Evolutionary conservation across 2,797 vertebrate species (phyloP).

Genomic region (Pitangus sulphuratus): DNA sequence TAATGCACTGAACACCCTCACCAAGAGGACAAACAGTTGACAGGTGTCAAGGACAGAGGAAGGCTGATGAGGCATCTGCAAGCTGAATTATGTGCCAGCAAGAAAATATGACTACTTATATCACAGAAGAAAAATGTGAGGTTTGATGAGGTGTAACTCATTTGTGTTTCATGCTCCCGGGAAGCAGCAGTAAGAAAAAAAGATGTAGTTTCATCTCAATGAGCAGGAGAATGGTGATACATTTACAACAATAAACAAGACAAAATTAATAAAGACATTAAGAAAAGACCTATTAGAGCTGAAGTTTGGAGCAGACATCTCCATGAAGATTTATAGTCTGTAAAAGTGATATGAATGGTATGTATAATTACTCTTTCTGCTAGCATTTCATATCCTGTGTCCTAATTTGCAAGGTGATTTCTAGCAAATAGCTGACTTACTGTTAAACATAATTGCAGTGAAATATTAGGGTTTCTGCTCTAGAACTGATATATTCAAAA

Average conservation of each 20-base stretch:
- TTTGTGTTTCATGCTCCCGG: background rate
- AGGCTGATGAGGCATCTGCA: slow-evolving; percentile 5
- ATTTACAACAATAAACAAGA: background rate
- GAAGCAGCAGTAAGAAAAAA: background rate
- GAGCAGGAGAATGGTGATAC: background rate
- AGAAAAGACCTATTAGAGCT: background rate
- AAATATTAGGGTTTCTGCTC: background rate
- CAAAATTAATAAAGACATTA: background rate
- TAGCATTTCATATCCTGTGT: background rate
- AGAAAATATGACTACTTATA: background rate
- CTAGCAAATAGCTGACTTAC: background rate
- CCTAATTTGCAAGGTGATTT: background rate
- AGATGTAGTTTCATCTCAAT: background rate
- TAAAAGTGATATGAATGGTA: background rate
- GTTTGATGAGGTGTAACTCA: background rate
- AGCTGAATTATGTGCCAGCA: slow-evolving; percentile 24
- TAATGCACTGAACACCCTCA: background rate
- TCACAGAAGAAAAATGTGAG: background rate
- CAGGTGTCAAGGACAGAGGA: background rate
- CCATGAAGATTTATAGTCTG: background rate
- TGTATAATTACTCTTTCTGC: background rate
- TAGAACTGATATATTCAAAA: too few relatives aligned
- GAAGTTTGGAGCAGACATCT: background rate
- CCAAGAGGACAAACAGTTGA: background rate
- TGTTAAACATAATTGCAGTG: background rate